phyloP scores from a whole-genome alignment of 2,888 invertebrate genomes.

The Noctua janthe region DNA sequence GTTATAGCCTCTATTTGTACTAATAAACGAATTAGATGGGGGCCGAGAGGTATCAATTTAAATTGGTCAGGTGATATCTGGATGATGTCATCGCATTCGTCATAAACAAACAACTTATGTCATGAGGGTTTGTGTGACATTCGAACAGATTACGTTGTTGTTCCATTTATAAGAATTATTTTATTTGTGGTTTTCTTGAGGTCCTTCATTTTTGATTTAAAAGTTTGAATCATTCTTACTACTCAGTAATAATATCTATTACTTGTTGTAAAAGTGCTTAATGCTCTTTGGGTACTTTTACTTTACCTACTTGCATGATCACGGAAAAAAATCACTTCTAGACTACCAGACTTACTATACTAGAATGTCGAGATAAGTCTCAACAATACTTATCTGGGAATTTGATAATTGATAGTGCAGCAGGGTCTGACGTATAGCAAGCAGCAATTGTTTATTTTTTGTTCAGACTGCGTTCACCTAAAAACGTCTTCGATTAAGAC shows the following conservation, averaged over 20 bases:
- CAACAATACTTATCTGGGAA: conserved; percentile 5
- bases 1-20: conserved; percentile 69
- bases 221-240: background rate
- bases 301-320: background rate
- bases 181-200: conserved; percentile 15
- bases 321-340: background rate
- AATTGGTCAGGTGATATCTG: conserved; percentile 75
- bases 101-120: conserved; percentile 71
- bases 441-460: background rate
- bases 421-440: background rate
- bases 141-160: conserved; percentile 55
- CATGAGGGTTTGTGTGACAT: conserved; percentile 70
- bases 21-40: conserved; percentile 65
- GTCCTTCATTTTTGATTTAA: background rate
- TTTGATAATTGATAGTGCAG: background rate
- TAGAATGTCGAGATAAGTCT: background rate
- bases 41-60: conserved; percentile 71
- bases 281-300: background rate
- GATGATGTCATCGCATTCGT: conserved; percentile 81
- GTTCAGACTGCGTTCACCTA: background rate
- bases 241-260: background rate
- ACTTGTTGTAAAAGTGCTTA: background rate
- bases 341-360: background rate
- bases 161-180: conserved; percentile 24
- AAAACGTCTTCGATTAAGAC: background rate